These are phyloP conservation scores for Nomia melanderi DNA, from an alignment of 1,140 invertebrate genomes.

Conservation along the genomic window DNA sequence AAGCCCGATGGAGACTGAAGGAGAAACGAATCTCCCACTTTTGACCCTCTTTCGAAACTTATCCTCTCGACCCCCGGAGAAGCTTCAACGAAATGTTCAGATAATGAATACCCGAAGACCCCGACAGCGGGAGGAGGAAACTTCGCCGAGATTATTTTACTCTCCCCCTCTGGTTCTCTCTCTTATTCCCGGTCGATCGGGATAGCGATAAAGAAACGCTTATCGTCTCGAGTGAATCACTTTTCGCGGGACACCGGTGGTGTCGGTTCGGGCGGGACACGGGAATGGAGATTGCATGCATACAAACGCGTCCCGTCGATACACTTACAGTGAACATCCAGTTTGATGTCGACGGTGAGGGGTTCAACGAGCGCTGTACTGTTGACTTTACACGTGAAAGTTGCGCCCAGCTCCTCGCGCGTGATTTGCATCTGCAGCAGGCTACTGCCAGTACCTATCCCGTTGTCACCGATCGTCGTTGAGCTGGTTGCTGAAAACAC, in stretches of 20 bases:
- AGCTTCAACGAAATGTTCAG: slow-evolving; percentile 3
- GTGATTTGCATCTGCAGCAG: slow-evolving; percentile 86
- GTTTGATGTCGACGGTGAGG: slow-evolving; percentile 84
- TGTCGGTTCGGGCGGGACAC: not conserved
- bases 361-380: slow-evolving; percentile 87
- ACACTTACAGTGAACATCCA: slow-evolving; percentile 91
- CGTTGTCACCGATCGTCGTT: slow-evolving; percentile 80
- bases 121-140: not conserved
- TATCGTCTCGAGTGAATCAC: slow-evolving; percentile 25
- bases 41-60: slow-evolving; percentile 10
- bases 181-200: too few species aligned
- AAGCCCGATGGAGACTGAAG: not conserved
- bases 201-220: slow-evolving; percentile 29
- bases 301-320: too few species aligned
- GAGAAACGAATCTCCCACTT: slow-evolving; percentile 7
- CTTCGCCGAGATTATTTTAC: slow-evolving; percentile 26
- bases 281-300: not conserved
- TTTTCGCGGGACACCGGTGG: slow-evolving; percentile 4
- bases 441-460: slow-evolving; percentile 84
- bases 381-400: slow-evolving; percentile 89
- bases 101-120: slow-evolving; percentile 13
- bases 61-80: too few species aligned
- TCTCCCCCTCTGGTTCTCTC: too few species aligned
- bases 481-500: slow-evolving; percentile 72
- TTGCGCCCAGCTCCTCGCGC: slow-evolving; percentile 88